Percentiles rank a stretch among this genome's conserved stretches.
Conservation (phyloP, 2,113 vertebrate species). For the Pithys albifrons region DNA sequence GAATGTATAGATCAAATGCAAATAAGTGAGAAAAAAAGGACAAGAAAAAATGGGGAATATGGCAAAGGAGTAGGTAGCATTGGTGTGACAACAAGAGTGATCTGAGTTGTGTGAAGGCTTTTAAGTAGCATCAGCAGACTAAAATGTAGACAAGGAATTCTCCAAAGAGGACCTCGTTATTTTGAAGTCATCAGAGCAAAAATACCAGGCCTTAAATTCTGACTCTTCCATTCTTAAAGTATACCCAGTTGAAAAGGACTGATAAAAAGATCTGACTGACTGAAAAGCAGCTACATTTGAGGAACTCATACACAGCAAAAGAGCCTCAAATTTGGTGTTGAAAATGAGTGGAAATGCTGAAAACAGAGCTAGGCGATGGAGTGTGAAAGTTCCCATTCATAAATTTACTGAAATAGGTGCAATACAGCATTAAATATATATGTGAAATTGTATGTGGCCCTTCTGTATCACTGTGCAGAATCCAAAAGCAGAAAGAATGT, state of each 20-base stretch:
- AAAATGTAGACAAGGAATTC: neutral
- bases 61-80: neutral
- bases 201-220: neutral
- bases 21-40: fast-evolving
- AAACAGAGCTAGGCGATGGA: neutral
- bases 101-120: neutral
- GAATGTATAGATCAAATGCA: neutral
- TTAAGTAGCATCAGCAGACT: neutral
- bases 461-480: neutral
- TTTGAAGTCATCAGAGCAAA: neutral
- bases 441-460: neutral
- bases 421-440: neutral
- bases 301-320: neutral
- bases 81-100: neutral
- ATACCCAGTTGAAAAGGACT: neutral
- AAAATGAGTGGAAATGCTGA: neutral
- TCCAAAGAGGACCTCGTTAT: neutral
- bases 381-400: fast-evolving
- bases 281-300: neutral
- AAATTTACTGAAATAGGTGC: neutral
- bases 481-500: neutral
- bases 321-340: neutral
- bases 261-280: neutral
- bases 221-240: neutral
- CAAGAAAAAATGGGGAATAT: neutral